Conservation (phyloP, 2,113 vertebrate genomes). For the Clarias batrachus region DNA sequence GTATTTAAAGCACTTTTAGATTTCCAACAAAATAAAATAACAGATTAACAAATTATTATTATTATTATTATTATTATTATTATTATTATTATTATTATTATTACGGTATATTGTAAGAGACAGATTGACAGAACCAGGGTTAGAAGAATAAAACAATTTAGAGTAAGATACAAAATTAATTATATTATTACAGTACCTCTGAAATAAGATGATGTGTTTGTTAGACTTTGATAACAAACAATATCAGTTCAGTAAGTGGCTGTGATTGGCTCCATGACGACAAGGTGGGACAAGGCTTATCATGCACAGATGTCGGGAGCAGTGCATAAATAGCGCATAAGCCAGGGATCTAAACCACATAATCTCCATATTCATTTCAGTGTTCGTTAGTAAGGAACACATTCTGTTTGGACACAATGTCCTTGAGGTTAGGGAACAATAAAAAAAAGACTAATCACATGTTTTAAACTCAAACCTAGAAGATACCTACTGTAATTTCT, state of each 20-base stretch:
- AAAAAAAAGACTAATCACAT: neutral
- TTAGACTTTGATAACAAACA: neutral
- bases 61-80: neutral
- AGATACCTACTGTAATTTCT: neutral
- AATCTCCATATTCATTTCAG: constrained; percentile 2
- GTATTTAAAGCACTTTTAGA: neutral
- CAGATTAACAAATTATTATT: neutral
- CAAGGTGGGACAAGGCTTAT: constrained; percentile 38
- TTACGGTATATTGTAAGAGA: neutral
- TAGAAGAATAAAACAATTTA: neutral
- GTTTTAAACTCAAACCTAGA: neutral
- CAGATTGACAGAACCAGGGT: neutral
- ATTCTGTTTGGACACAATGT: neutral
- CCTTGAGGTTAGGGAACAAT: too few relatives aligned
- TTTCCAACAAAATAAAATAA: neutral
- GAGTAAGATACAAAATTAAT: neutral
- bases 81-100: neutral
- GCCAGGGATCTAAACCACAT: neutral
- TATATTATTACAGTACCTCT: neutral
- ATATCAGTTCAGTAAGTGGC: neutral
- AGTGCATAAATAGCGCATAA: constrained; percentile 24
- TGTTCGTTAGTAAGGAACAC: neutral
- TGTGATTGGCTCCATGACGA: constrained; percentile 59
- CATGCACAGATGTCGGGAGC: constrained; percentile 21
- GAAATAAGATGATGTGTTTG: neutral